Conservation (phyloP, 1,140 invertebrate species). For the Hirudo medicinalis region DNA sequence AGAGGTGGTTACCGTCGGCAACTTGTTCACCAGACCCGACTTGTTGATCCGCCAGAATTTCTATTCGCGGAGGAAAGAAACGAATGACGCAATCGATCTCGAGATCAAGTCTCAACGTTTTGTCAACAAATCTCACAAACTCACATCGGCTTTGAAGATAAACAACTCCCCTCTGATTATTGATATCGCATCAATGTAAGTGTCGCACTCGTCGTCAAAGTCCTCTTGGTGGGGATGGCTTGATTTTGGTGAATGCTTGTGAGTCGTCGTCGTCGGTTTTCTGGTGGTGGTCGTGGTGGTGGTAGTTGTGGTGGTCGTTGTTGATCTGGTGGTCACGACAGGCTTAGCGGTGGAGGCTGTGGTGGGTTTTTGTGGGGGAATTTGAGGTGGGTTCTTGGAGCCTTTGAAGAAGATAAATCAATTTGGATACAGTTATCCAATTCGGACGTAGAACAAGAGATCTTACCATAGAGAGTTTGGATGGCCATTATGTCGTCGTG, state of each 20-base stretch:
- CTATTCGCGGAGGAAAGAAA: neutral
- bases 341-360: neutral
- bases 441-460: neutral
- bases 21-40: constrained; percentile 23
- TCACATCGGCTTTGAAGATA: constrained; percentile 60
- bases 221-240: constrained; percentile 17
- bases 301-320: neutral
- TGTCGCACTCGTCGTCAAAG: constrained; percentile 47
- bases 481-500: constrained; percentile 77
- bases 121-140: too few species aligned
- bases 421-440: neutral
- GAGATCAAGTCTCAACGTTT: too few species aligned
- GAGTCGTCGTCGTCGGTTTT: neutral
- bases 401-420: neutral
- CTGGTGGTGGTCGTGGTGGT: neutral
- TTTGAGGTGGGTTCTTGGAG: neutral
- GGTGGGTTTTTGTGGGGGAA: neutral
- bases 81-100: too few species aligned
- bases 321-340: neutral
- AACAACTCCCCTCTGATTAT: constrained; percentile 72
- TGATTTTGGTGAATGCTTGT: neutral
- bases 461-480: constrained; percentile 44
- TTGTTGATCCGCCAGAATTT: constrained; percentile 7
- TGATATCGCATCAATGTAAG: constrained; percentile 68
- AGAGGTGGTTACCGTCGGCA: constrained; percentile 37